Evolutionary conservation across 2,888 invertebrate genomes (phyloP).

Genomic region (Tetragonisca angustula): DNA sequence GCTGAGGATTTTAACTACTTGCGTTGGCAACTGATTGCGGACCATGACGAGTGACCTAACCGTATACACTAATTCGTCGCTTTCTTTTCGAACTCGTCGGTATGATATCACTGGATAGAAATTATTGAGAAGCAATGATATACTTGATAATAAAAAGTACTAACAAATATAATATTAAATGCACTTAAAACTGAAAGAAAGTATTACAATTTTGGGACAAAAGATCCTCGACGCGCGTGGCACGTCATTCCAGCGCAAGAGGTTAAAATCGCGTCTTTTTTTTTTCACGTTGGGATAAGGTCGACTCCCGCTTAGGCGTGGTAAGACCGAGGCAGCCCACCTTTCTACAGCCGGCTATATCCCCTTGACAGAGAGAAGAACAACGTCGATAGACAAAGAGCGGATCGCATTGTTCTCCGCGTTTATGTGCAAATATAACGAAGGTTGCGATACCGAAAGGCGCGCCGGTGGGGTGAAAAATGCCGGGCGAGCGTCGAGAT

Average conservation of each 20-base stretch:
- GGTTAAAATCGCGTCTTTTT: constrained; percentile 47
- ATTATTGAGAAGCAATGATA: too few relatives aligned
- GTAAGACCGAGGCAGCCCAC: constrained; percentile 53
- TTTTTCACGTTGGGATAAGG: constrained; percentile 55
- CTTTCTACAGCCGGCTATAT: constrained; percentile 51
- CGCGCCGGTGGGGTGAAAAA: constrained; percentile 22
- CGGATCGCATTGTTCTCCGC: constrained; percentile 52
- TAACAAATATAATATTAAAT: too few relatives aligned
- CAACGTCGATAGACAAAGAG: neutral
- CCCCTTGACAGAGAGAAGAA: constrained; percentile 16
- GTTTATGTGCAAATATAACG: constrained; percentile 53
- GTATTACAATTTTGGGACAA: too few relatives aligned
- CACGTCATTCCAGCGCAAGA: neutral
- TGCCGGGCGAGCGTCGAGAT: neutral
- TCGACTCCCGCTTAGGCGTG: constrained; percentile 65
- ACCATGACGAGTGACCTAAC: too few relatives aligned
- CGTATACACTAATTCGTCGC: too few relatives aligned
- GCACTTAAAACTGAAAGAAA: too few relatives aligned
- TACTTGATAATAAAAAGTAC: too few relatives aligned
- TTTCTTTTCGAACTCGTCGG: too few relatives aligned
- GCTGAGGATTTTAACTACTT: neutral
- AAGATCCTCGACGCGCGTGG: too few relatives aligned
- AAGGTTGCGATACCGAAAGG: constrained; percentile 48
- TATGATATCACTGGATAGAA: too few relatives aligned
- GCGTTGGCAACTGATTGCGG: too few relatives aligned